Percentiles rank a stretch among this genome's conserved stretches.
These are phyloP conservation scores for Ditylenchus dipsaci DNA, from an alignment of 1,140 invertebrate species.

Conservation along the genomic window DNA sequence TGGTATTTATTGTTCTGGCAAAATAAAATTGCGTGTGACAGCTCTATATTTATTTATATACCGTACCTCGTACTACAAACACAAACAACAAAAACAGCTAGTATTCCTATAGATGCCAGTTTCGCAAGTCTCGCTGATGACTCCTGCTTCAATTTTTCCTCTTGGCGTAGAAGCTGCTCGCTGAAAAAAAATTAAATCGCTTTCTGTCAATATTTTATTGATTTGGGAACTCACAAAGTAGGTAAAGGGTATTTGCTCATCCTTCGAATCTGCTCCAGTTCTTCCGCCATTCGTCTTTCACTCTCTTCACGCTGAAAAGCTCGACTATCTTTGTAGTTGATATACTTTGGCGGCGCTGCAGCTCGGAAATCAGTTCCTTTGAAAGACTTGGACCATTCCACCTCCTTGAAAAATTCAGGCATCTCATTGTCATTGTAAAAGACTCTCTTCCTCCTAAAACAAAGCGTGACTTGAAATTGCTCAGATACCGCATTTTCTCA, in stretches of 20 bases:
- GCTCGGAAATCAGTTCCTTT: neutral
- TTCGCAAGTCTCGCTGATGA: neutral
- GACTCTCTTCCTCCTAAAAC: conserved; percentile 10
- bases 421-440: neutral
- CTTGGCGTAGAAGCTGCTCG: conserved; percentile 27
- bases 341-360: neutral
- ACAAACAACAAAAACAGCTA: no score
- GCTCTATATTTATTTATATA: no score
- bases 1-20: no score
- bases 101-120: neutral
- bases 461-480: neutral
- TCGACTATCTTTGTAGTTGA: conserved; percentile 22
- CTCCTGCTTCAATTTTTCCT: conserved; percentile 3
- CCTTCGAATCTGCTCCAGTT: conserved; percentile 21
- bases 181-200: no score
- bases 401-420: conserved; percentile 9
- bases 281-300: conserved; percentile 19
- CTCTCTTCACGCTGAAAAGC: conserved; percentile 26
- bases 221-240: conserved; percentile 12
- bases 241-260: conserved; percentile 21
- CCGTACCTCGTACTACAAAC: no score
- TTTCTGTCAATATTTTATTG: neutral
- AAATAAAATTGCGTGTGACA: no score
- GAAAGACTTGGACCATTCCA: neutral
- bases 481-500: no score